A percentile compares a stretch with the other conserved stretches of the same genome.
These are phyloP conservation scores for Python bivittatus DNA, from an alignment of 2,113 vertebrate genomes.

Conservation along the genomic window DNA sequence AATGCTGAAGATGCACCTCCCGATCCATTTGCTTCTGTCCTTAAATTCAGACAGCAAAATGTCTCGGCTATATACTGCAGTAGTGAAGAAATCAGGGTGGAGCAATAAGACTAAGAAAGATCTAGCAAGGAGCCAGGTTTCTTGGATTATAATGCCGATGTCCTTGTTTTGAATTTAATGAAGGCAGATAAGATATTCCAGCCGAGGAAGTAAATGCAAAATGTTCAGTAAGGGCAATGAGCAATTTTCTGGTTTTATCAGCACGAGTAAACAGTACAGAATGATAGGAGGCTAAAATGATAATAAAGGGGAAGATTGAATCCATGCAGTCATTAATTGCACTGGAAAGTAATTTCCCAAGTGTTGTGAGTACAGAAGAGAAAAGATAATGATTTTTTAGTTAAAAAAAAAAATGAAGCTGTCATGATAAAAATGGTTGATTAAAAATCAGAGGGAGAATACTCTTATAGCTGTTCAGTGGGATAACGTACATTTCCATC, in stretches of 20 bases:
- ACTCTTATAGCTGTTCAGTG: rapidly evolving
- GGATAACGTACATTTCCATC: neutral
- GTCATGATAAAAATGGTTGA: neutral
- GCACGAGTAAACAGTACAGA: neutral
- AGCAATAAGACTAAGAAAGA: neutral
- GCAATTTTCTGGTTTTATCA: neutral
- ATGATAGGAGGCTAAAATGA: neutral
- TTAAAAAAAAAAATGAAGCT: constrained; percentile 25
- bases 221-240: neutral
- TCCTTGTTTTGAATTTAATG: neutral
- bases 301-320: neutral
- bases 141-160: too few relatives aligned
- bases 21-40: neutral
- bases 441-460: constrained; percentile 18
- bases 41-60: neutral
- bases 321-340: constrained; percentile 26
- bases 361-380: neutral
- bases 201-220: neutral
- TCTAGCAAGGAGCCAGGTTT: neutral
- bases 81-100: neutral
- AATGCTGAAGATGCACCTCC: neutral
- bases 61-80: neutral
- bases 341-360: neutral
- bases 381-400: neutral
- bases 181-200: neutral